Conservation (phyloP, 1,140 invertebrate genomes). For the Cardiocondyla obscurior region DNA sequence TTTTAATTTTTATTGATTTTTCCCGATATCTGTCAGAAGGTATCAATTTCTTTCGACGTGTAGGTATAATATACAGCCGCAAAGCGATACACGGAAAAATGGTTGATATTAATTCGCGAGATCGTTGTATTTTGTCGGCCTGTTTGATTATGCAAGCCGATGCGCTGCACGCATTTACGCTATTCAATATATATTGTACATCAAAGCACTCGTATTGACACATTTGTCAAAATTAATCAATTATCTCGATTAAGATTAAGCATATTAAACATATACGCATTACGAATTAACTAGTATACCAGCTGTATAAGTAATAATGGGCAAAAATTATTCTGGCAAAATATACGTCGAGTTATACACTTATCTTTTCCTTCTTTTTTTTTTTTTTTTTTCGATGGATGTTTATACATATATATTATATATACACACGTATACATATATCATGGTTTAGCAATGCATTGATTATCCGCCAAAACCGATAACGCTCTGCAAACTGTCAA, state of each 20-base stretch:
- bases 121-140: background rate
- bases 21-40: background rate
- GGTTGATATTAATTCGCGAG: background rate
- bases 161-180: background rate
- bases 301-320: background rate
- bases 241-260: slow-evolving; percentile 21
- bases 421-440: too few relatives aligned
- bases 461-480: background rate
- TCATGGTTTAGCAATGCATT: background rate
- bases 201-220: background rate
- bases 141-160: background rate
- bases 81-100: background rate
- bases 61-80: background rate
- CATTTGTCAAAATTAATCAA: background rate
- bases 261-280: background rate
- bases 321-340: background rate
- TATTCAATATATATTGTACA: background rate
- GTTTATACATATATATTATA: too few relatives aligned
- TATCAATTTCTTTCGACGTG: background rate
- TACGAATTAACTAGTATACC: background rate
- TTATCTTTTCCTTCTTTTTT: too few relatives aligned
- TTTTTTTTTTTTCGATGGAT: background rate
- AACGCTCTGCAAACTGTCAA: background rate
- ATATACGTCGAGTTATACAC: background rate
- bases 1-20: background rate